Conservation (phyloP, 30 jellyfish, hydroid and myxozoan genomes). For the Chrysaora quinquecirrha region DNA sequence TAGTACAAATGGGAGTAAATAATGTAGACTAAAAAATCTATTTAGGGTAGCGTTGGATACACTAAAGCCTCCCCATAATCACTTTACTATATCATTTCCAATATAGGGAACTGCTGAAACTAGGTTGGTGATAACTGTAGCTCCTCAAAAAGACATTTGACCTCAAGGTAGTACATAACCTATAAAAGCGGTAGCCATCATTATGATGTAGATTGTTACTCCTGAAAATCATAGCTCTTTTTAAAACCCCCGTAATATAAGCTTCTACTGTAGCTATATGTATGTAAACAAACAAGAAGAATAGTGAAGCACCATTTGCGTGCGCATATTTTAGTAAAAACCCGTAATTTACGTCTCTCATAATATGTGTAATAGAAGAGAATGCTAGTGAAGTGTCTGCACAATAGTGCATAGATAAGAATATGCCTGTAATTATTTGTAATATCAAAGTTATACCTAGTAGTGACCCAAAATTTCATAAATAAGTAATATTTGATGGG, state of each 20-base stretch:
- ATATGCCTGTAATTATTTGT: constrained; percentile 55
- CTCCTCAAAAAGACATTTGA: too few relatives aligned
- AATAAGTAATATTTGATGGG: constrained; percentile 22
- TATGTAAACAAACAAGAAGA: constrained; percentile 38
- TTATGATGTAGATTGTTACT: neutral
- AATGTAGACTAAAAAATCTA: constrained; percentile 50
- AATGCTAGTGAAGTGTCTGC: constrained; percentile 32
- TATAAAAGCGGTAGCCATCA: constrained; percentile 68
- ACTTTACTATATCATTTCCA: constrained; percentile 46
- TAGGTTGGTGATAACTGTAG: constrained; percentile 56
- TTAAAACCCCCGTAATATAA: constrained; percentile 46
- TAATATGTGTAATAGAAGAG: constrained; percentile 39
- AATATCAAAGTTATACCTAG: constrained; percentile 22
- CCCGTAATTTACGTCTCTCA: constrained; percentile 62
- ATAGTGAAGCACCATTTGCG: constrained; percentile 70
- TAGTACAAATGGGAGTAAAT: constrained; percentile 31
- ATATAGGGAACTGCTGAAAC: constrained; percentile 56
- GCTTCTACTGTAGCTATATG: constrained; percentile 69
- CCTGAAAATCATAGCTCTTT: constrained; percentile 23
- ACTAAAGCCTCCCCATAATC: constrained; percentile 69
- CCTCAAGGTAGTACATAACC: too few relatives aligned
- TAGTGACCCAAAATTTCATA: constrained; percentile 60
- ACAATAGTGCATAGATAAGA: constrained; percentile 62
- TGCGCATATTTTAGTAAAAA: constrained; percentile 26
- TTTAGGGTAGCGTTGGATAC: constrained; percentile 50